These are phyloP conservation scores for Psilanteris sp. DNA, from an alignment of 1,140 invertebrate species.

Conservation along the genomic window DNA sequence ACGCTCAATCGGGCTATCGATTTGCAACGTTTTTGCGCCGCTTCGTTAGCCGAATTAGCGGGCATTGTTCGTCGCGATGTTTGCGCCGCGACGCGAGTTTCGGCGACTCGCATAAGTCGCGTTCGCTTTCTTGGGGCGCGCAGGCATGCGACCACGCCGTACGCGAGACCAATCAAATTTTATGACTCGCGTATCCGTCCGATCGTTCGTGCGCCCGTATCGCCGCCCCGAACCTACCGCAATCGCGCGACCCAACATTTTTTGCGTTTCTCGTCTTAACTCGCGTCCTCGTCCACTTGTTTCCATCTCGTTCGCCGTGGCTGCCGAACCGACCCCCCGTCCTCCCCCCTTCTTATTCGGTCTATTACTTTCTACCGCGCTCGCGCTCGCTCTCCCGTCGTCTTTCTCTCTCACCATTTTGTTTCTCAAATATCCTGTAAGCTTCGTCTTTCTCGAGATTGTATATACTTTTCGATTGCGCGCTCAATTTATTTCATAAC, in stretches of 20 bases:
- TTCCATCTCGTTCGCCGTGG: slow-evolving; percentile 1
- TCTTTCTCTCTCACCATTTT: slow-evolving; percentile 1
- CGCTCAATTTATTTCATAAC: slow-evolving; percentile 48
- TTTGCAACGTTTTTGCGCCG: slow-evolving; percentile 48
- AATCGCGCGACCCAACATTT: slow-evolving; percentile 60
- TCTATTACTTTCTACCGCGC: not conserved
- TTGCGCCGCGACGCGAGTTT: too few relatives aligned
- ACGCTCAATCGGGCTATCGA: slow-evolving; percentile 67
- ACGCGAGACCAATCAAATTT: slow-evolving; percentile 76
- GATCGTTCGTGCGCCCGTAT: slow-evolving; percentile 64
- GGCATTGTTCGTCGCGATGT: too few relatives aligned
- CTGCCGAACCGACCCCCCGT: too few relatives aligned
- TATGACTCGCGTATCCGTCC: slow-evolving; percentile 77
- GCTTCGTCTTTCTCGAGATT: slow-evolving; percentile 10
- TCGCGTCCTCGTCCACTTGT: not conserved
- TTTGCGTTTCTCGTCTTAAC: slow-evolving; percentile 17
- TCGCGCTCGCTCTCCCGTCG: not conserved
- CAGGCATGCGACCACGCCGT: slow-evolving; percentile 53
- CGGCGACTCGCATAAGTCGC: too few relatives aligned
- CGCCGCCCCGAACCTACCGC: slow-evolving; percentile 73
- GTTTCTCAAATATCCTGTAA: not conserved
- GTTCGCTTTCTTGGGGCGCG: slow-evolving; percentile 59
- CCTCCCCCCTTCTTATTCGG: too few relatives aligned
- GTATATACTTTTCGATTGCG: slow-evolving; percentile 22
- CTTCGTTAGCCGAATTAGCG: slow-evolving; percentile 27